Evolutionary conservation across 2,888 invertebrate species (phyloP).

Genomic region (Mystacides longicornis): DNA sequence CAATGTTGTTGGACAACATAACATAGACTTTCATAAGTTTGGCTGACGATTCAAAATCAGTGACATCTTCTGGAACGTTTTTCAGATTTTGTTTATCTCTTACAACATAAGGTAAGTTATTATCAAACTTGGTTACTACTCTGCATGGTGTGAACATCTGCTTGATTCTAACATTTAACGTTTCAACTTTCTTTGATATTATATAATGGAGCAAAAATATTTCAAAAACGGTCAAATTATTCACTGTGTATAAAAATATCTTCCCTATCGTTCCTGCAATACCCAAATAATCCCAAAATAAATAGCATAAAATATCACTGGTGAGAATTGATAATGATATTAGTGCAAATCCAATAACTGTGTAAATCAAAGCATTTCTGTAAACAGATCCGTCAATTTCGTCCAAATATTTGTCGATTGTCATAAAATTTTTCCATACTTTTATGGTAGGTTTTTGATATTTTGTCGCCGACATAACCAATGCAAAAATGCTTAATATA

Average conservation of each 20-base stretch:
- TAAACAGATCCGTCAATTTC: background rate
- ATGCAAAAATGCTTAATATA: background rate
- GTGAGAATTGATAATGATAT: background rate
- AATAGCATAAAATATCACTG: background rate
- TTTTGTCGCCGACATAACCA: background rate
- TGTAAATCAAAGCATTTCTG: background rate
- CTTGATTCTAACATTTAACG: background rate
- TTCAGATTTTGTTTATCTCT: no score
- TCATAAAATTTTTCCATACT: background rate
- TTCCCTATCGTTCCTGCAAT: background rate
- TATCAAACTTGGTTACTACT: no score
- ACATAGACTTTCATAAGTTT: slow-evolving; percentile 17
- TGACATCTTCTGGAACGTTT: background rate
- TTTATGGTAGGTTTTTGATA: slow-evolving; percentile 1
- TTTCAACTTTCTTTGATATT: background rate
- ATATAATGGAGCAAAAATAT: background rate
- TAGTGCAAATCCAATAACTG: background rate
- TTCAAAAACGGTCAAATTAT: background rate
- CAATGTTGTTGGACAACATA: slow-evolving; percentile 17
- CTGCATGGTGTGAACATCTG: no score
- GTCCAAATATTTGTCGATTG: background rate
- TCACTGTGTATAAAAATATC: background rate
- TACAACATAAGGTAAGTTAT: no score
- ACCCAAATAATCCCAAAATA: background rate
- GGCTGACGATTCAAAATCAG: background rate